Evolutionary conservation across 2,888 invertebrate species (phyloP), one percentile per base, ranked within the genome.

Genomic region (Campopleginae sp.): DNA sequence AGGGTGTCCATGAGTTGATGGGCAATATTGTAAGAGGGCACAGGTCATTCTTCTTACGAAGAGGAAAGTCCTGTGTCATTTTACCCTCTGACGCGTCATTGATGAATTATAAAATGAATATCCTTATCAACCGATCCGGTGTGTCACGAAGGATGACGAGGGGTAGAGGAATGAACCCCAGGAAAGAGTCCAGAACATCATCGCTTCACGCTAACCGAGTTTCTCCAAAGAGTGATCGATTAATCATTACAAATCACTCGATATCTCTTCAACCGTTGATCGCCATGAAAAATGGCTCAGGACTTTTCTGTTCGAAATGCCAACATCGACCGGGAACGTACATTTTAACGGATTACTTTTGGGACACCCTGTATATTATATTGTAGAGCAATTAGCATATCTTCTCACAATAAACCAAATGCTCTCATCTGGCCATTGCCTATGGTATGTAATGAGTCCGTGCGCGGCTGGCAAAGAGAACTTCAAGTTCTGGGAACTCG

Each of bases 371-470:
- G 54, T 68, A 70, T 54, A 54, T 54, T 19, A 65, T 79, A 68
- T 72, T 46, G 42, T 58, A n/a, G 78, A 83, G 85, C 85, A 85
- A 88, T 88, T 88, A 88, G 88, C 88, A 88, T 88, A 88, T 87
- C 88, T 88, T 88, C 88, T 87, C 88, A 88, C 88, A 87, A 87
- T 87, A 87, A 88, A 88, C 88, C 84, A 85, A 87, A 88, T 80
- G 86, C 86, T 81, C 88, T 80, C 84, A 76, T 84, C 86, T 84
- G 82, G 78, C 77, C 80, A 68, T 33, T 58, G 75, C 71, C 33
- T 76, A 77, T 74, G 63, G 72, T 61, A 46, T 61, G 38, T 58
- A 51, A 74, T 61, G n/a, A 54, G 42, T 54, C 8, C 68, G 68
- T 42, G 19, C 46, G 61, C 63, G 54, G 54, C 51, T 78, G 23